These are phyloP conservation scores for Heliothis virescens DNA, from an alignment of 1,140 invertebrate species.

Conservation along the genomic window DNA sequence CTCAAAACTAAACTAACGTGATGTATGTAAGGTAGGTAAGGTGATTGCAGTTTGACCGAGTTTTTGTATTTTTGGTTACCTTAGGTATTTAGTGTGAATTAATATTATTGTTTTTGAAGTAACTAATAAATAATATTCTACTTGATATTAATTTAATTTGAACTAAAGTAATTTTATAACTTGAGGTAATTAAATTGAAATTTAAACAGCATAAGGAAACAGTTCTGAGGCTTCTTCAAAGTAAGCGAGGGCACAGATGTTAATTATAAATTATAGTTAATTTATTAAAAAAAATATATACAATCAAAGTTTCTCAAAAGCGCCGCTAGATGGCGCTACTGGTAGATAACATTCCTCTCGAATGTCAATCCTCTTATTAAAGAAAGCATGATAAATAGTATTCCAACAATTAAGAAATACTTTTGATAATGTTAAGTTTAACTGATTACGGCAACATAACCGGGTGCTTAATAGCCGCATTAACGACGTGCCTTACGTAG, in stretches of 20 bases:
- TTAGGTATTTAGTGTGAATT: no score
- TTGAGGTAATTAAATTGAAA: no score
- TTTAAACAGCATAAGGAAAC: no score
- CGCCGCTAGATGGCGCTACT: background rate
- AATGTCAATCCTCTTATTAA: background rate
- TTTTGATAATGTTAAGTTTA: background rate
- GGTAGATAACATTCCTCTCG: background rate
- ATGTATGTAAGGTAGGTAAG: background rate
- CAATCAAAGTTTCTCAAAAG: background rate
- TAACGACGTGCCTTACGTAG: background rate
- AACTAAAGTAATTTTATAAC: no score
- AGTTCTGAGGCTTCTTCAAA: no score
- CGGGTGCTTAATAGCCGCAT: background rate
- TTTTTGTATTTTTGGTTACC: no score
- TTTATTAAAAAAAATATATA: background rate
- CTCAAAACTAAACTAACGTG: background rate
- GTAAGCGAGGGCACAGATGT: background rate
- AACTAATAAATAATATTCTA: no score
- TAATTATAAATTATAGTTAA: background rate
- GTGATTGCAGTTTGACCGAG: no score
- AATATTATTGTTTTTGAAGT: no score
- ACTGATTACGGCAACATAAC: background rate
- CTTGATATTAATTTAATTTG: no score
- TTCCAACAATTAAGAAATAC: background rate
- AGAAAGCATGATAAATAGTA: no score